phyloP scores from a whole-genome alignment of 23 tunicate genomes.

The Ciona savignyi region DNA sequence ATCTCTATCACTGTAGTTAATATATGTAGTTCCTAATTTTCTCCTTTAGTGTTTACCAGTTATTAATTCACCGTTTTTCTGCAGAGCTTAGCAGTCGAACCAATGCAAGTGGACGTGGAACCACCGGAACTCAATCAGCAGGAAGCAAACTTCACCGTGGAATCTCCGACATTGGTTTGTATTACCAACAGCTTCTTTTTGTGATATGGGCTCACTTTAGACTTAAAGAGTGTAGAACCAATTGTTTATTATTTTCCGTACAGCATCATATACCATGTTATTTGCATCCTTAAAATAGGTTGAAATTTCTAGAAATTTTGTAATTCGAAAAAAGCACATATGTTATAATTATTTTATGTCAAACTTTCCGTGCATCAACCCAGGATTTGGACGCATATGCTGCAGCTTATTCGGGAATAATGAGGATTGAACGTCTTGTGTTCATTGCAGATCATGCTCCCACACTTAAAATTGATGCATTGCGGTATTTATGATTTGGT shows the following conservation, averaged over 20 bases:
- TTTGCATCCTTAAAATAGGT: too few species aligned
- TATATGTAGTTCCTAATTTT: too few species aligned
- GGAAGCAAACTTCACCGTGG: conserved; percentile 58
- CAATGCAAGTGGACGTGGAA: conserved; percentile 91
- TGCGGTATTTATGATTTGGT: too few species aligned
- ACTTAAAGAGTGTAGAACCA: not conserved
- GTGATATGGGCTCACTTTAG: too few species aligned
- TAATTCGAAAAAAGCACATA: too few species aligned
- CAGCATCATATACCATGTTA: too few species aligned
- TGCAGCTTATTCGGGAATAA: conserved; percentile 53
- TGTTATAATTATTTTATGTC: too few species aligned
- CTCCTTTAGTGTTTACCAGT: too few species aligned
- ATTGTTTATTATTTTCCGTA: too few species aligned
- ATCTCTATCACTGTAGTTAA: too few species aligned
- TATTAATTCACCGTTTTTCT: not conserved
- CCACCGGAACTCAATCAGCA: conserved; percentile 56
- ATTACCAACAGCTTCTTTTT: not conserved
- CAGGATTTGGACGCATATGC: conserved; percentile 77
- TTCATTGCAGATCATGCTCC: conserved; percentile 92
- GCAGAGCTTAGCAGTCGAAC: conserved; percentile 26
- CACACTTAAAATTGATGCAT: conserved; percentile 55
- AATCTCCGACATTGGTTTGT: conserved; percentile 63
- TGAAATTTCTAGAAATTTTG: too few species aligned
- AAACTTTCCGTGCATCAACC: not conserved
- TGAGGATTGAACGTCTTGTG: conserved; percentile 68